These are phyloP conservation scores for Rhamnusium bicolor DNA, from an alignment of 2,888 invertebrate species.

Conservation along the genomic window DNA sequence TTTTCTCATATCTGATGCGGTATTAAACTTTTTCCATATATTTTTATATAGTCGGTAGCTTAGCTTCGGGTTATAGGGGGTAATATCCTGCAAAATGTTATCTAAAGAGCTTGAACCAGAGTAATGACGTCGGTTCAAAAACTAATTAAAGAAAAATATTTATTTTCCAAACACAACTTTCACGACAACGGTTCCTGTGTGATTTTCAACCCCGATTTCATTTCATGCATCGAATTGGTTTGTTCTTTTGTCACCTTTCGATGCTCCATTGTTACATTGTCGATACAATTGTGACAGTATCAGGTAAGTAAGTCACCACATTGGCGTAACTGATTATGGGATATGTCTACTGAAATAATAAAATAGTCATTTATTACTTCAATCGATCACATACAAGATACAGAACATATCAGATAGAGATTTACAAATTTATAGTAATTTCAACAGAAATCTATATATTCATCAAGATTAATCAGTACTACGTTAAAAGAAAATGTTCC, in stretches of 20 bases:
- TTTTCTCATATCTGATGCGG: constrained; percentile 26
- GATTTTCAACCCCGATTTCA: constrained; percentile 34
- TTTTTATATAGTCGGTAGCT: constrained; percentile 17
- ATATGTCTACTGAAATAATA: no score
- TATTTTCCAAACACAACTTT: constrained; percentile 64
- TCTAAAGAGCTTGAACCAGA: constrained; percentile 37
- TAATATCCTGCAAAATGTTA: constrained; percentile 52
- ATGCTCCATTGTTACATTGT: constrained; percentile 34
- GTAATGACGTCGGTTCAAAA: constrained; percentile 48
- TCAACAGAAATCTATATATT: no score
- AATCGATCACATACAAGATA: no score
- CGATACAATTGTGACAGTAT: constrained; percentile 47
- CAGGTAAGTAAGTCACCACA: constrained; percentile 27
- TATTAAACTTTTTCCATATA: constrained; percentile 14
- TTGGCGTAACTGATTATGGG: neutral
- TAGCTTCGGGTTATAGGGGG: constrained; percentile 44
- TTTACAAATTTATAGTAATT: no score
- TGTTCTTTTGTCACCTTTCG: constrained; percentile 57
- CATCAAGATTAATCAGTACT: no score
- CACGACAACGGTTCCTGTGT: constrained; percentile 47
- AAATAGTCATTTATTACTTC: no score
- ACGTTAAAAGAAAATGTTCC: no score
- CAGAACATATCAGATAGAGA: no score
- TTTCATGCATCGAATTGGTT: constrained; percentile 61
- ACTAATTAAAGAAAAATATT: constrained; percentile 67